Evolutionary conservation across 2,888 invertebrate species (phyloP).

Genomic region (Ceraclea dissimilis): DNA sequence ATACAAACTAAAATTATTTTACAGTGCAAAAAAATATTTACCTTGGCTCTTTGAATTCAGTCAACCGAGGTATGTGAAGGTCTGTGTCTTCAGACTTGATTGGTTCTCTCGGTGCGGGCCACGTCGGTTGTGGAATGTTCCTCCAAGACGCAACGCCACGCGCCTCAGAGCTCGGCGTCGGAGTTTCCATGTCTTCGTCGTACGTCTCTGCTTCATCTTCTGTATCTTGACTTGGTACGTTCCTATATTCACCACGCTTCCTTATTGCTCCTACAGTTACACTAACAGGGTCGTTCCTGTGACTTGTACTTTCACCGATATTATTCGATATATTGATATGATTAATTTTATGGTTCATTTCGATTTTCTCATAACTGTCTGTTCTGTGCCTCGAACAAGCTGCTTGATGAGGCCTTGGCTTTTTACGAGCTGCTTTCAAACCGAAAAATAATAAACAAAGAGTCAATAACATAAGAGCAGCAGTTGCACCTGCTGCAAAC

Average conservation of each 20-base stretch:
- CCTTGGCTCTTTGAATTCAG: slow-evolving; percentile 50
- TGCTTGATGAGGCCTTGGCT: slow-evolving; percentile 42
- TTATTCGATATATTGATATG: slow-evolving; percentile 35
- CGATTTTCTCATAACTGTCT: slow-evolving; percentile 74
- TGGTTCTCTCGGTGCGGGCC: slow-evolving; percentile 15
- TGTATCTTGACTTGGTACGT: slow-evolving; percentile 63
- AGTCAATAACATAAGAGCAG: slow-evolving; percentile 58
- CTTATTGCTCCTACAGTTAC: slow-evolving; percentile 38
- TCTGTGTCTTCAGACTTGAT: slow-evolving; percentile 41
- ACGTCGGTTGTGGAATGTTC: slow-evolving; percentile 30
- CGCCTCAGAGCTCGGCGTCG: slow-evolving; percentile 34
- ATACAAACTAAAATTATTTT: neutral
- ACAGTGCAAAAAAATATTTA: slow-evolving; percentile 31
- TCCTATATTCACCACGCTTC: slow-evolving; percentile 64
- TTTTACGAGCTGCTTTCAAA: slow-evolving; percentile 56
- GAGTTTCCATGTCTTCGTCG: slow-evolving; percentile 35
- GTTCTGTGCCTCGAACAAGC: slow-evolving; percentile 37
- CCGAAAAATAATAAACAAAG: slow-evolving; percentile 61
- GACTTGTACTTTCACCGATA: slow-evolving; percentile 19
- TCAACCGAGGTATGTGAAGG: slow-evolving; percentile 58
- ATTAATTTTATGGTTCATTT: slow-evolving; percentile 54
- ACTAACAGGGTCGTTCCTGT: slow-evolving; percentile 29
- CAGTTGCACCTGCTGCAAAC: slow-evolving; percentile 60
- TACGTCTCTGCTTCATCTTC: slow-evolving; percentile 53
- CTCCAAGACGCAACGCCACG: slow-evolving; percentile 33